These are phyloP conservation scores for Drosophila lacicola DNA, from an alignment of 2,888 invertebrate species.

Conservation along the genomic window DNA sequence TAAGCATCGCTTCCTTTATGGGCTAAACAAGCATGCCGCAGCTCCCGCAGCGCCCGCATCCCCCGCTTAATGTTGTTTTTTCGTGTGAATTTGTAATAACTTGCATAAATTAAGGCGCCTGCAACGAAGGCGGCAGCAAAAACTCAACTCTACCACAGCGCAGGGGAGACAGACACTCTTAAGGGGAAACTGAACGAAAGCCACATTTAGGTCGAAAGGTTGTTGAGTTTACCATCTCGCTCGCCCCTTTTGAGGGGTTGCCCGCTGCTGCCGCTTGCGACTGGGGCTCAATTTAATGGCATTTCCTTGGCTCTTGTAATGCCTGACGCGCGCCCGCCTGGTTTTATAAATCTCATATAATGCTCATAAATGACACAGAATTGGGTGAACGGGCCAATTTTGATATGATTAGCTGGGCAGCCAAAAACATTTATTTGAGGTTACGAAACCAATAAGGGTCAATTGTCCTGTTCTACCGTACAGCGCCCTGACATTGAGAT, in stretches of 20 bases:
- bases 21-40: constrained; percentile 20
- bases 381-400: constrained; percentile 43
- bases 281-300: constrained; percentile 27
- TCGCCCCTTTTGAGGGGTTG: background rate
- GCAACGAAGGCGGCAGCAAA: constrained; percentile 29
- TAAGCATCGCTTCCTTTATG: constrained; percentile 67
- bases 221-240: constrained; percentile 22
- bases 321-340: constrained; percentile 1
- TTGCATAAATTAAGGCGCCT: constrained; percentile 75
- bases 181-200: constrained; percentile 56
- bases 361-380: constrained; percentile 59
- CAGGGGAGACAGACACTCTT: background rate
- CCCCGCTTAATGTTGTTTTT: constrained; percentile 70
- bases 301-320: constrained; percentile 39
- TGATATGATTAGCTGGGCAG: constrained; percentile 51
- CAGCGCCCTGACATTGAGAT: constrained; percentile 8
- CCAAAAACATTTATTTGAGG: constrained; percentile 53
- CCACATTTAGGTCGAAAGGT: constrained; percentile 39
- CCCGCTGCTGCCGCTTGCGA: background rate
- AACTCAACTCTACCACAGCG: constrained; percentile 52
- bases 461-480: constrained; percentile 8
- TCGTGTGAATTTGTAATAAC: constrained; percentile 80
- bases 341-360: constrained; percentile 68
- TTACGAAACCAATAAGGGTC: constrained; percentile 65
- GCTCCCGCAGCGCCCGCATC: background rate